Evolutionary conservation across 1,140 invertebrate species (phyloP).

Genomic region (Brachionus sp.): DNA sequence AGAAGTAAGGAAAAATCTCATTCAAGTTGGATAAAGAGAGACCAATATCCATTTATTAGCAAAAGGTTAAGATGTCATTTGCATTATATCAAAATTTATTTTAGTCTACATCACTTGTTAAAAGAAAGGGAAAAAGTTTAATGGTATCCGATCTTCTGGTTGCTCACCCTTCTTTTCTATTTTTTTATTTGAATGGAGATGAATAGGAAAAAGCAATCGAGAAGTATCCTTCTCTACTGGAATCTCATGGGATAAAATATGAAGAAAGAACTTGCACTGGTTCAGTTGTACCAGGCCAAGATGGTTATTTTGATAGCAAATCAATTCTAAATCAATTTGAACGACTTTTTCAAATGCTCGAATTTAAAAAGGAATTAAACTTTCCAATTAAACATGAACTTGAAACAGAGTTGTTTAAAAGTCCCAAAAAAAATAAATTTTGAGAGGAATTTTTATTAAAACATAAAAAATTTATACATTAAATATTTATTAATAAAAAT

Average conservation of each 20-base stretch:
- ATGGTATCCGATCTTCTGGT: slow-evolving; percentile 20
- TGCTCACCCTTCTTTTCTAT: neutral
- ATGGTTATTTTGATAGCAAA: neutral
- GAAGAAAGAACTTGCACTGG: neutral
- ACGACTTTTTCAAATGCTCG: neutral
- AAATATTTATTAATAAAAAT: no score
- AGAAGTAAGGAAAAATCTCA: neutral
- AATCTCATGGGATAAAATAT: neutral
- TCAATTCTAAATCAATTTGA: neutral
- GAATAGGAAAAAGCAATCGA: neutral
- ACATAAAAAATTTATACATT: no score
- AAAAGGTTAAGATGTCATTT: slow-evolving; percentile 9
- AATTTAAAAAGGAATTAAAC: neutral
- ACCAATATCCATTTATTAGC: slow-evolving; percentile 6
- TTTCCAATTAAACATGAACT: neutral
- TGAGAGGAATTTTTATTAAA: no score
- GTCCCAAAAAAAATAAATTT: no score
- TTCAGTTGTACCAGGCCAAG: neutral
- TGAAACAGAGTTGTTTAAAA: no score
- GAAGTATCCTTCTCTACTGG: neutral
- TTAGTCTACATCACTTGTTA: neutral
- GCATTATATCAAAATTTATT: neutral
- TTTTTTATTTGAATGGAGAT: neutral
- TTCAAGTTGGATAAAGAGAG: neutral
- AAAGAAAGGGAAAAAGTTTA: slow-evolving; percentile 9